Evolutionary conservation across 2,888 invertebrate genomes (phyloP).

Genomic region (Ferdinandea cuprea): DNA sequence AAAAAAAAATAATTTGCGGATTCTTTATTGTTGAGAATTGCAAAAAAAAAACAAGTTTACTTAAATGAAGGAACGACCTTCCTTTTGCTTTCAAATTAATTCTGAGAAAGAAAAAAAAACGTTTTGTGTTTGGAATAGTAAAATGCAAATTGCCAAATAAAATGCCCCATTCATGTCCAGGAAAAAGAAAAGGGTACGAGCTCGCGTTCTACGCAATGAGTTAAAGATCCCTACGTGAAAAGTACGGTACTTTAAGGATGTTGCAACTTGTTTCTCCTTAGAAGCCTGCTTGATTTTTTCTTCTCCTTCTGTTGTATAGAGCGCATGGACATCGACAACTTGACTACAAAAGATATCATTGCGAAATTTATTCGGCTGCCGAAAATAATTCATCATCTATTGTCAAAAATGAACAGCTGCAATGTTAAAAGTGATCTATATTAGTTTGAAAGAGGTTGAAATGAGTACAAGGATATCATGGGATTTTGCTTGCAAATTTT

Average conservation of each 20-base stretch:
- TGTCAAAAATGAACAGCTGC: constrained; percentile 41
- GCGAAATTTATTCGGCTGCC: constrained; percentile 29
- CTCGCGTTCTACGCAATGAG: constrained; percentile 8
- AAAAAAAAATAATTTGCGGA: constrained; percentile 55
- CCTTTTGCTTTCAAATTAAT: constrained; percentile 48
- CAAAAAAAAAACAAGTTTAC: constrained; percentile 46
- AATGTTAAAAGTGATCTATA: constrained; percentile 29
- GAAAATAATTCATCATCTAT: constrained; percentile 41
- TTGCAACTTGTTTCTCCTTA: constrained; percentile 53
- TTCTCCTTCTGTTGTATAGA: background rate
- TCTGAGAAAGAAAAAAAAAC: constrained; percentile 9
- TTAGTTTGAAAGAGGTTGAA: constrained; percentile 14
- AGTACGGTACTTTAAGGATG: constrained; percentile 40
- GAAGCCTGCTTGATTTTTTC: background rate
- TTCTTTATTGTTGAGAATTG: constrained; percentile 32
- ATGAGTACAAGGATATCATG: constrained; percentile 13
- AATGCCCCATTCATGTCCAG: constrained; percentile 48
- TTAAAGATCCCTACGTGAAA: constrained; percentile 40
- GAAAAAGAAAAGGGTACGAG: constrained; percentile 15
- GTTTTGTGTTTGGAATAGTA: constrained; percentile 34
- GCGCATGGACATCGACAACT: constrained; percentile 16
- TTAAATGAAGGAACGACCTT: constrained; percentile 14
- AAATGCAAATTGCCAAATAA: constrained; percentile 67
- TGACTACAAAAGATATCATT: constrained; percentile 36
- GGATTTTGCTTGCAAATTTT: background rate